These are phyloP conservation scores for Mesembrinibis cayennensis DNA, from an alignment of 2,113 vertebrate genomes.

Conservation along the genomic window DNA sequence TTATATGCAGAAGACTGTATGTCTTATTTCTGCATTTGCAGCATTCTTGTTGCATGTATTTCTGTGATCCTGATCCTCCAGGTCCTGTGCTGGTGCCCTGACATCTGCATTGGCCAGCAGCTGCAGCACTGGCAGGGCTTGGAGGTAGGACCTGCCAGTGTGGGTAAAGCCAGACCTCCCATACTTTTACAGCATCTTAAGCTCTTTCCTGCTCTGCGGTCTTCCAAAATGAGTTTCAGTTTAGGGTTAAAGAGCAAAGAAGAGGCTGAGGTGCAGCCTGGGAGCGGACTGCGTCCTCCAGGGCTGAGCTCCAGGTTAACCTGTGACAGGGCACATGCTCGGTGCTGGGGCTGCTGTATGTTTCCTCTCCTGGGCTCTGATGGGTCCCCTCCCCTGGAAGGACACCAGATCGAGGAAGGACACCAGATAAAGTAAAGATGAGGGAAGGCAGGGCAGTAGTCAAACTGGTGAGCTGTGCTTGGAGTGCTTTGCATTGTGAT, in stretches of 20 bases:
- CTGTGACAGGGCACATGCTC: neutral
- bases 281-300: neutral
- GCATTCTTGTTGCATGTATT: neutral
- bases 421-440: neutral
- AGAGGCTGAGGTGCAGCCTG: neutral
- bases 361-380: neutral
- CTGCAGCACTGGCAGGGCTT: neutral
- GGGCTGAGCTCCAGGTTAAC: neutral
- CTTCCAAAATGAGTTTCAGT: neutral
- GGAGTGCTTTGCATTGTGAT: neutral
- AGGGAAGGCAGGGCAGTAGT: neutral
- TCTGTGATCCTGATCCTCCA: neutral
- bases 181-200: neutral
- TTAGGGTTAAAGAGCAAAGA: neutral
- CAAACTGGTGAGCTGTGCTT: neutral
- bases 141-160: neutral
- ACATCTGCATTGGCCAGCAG: neutral
- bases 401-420: neutral
- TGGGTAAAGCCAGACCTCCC: neutral
- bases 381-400: neutral
- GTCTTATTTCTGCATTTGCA: neutral
- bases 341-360: fast-evolving
- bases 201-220: neutral
- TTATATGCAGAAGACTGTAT: neutral
- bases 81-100: neutral